Evolutionary conservation across 1,140 invertebrate genomes (phyloP), one percentile per base, ranked within the genome.

Genomic region (Papilio dardanus): DNA sequence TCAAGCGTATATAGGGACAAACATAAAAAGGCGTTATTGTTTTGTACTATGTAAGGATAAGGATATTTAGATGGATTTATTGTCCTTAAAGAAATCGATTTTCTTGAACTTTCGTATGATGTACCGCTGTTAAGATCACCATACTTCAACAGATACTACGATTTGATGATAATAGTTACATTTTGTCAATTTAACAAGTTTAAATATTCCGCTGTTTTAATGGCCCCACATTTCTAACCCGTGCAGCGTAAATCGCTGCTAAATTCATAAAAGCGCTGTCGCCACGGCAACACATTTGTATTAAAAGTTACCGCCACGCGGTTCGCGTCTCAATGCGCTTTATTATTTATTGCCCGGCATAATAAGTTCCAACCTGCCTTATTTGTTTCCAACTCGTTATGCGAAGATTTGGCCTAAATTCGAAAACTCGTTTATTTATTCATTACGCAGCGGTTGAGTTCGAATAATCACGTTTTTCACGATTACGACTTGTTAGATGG

Each of bases 371-470:
- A 42, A 74, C 78, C 76, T 67, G 76, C 83, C 90, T 88, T 91
- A 89, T 91, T 92, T 91, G 91, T 91, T 91, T 85, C 82, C 83
- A 90, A 91, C 91, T 90, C 89, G 89, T 90, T 91, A 90, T 79
- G 79, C 31, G 81, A 90, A 92, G 91, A 91, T 91, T 90, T 86
- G 81, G 83, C 78, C 84, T 74, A 86, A 90, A 87, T 91, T 90
- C 86, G 80, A 78, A 85, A 90, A 88, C 83, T 86, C 83, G 81
- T 84, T 90, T 91, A 88, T 87, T 89, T 90, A 92, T 92, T 91
- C 88, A 92, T 81, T 77, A 19, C 65, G 30, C 65, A 67, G 30
- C 33, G 28, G 31, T 40, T 66, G 19, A 21, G 7, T 69, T 40
- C 0, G 35, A 69, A 69, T 35, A 69, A 42, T 69, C 19, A 69